Base-by-base conservation (phyloP, 2,797 vertebrate species). In the Ctenosaura bakeri region DNA sequence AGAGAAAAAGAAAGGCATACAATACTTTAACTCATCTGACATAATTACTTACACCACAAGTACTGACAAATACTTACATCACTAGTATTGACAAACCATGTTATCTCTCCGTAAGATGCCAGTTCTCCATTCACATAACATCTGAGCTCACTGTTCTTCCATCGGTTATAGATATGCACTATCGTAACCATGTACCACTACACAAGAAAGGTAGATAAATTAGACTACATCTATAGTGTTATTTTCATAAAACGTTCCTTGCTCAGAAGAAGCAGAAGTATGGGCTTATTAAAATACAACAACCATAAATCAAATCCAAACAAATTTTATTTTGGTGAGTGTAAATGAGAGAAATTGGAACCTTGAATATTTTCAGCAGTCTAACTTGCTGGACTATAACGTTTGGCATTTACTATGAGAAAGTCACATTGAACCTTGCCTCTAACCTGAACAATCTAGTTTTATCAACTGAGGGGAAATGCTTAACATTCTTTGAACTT, bases 121-220 rank as follows among this genome's bases (percentile, higher is more conserved):
- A 99, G 96, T 4, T 99, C 99, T 1, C 99, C 99, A 5, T 99
- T 99, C 91, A 99, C 99, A 0, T 98, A 99, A 97, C 99, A 99
- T 92, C 98, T 98, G 79, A 99, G 98, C 83, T 99, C 99, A 87
- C 99, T 99, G 95, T 99, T 99, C 97, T 99, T 99, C 99, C 99
- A 99, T 85, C 99, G 98, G 94, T 99, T 99, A 94, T 99, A 99
- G 97, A 99, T 93, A 91, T 99, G 98, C 85, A 99, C 98, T 78
- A 99, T 97, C 14, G 98, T 98, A 95, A 99, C 98, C 99, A 99
- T 99, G 94, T 99, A 99, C 99, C 99, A 99, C 99, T 99, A 95
- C 83, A 95, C 83, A 87, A 94, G 6, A 95, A 93, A 92, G 90
- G 84, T 90, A 66, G 6, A 93, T 82, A 3, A 83, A 0, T 89